Conservation (phyloP, 2,888 invertebrate genomes). For the Empis livida region DNA sequence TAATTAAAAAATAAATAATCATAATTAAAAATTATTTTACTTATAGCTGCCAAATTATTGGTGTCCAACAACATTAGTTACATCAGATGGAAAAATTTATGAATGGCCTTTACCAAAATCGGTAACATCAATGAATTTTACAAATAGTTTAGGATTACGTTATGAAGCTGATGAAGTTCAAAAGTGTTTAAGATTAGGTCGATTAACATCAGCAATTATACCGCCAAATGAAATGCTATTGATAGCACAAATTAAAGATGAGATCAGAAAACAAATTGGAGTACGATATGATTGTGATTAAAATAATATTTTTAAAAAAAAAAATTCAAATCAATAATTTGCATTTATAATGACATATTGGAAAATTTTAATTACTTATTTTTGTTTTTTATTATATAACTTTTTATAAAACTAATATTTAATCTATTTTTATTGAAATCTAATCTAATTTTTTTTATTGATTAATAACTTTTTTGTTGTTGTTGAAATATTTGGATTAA, state of each 20-base stretch:
- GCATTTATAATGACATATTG: too few relatives aligned
- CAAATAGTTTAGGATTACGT: conserved; percentile 55
- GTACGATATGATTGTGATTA: neutral
- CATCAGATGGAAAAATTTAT: conserved; percentile 43
- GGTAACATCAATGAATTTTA: conserved; percentile 43
- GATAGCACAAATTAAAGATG: conserved; percentile 54
- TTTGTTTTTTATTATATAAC: conserved; percentile 10
- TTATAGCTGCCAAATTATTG: conserved; percentile 44
- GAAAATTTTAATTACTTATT: neutral
- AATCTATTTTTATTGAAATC: too few relatives aligned
- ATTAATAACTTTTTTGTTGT: too few relatives aligned
- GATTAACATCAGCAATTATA: conserved; percentile 51
- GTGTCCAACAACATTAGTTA: conserved; percentile 50
- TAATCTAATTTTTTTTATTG: too few relatives aligned
- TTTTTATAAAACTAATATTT: too few relatives aligned
- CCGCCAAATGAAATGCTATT: conserved; percentile 49
- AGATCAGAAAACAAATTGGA: conserved; percentile 47
- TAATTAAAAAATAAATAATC: too few relatives aligned
- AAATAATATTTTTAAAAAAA: neutral
- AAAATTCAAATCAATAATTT: too few relatives aligned
- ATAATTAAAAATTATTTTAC: neutral
- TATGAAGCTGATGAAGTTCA: conserved; percentile 65
- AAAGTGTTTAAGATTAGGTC: conserved; percentile 50
- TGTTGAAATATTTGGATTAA: too few relatives aligned
- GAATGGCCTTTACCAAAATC: conserved; percentile 49